A percentile compares a stretch with the other conserved stretches of the same genome.
Conservation (phyloP, 1,140 invertebrate species). For the Papilio dardanus region DNA sequence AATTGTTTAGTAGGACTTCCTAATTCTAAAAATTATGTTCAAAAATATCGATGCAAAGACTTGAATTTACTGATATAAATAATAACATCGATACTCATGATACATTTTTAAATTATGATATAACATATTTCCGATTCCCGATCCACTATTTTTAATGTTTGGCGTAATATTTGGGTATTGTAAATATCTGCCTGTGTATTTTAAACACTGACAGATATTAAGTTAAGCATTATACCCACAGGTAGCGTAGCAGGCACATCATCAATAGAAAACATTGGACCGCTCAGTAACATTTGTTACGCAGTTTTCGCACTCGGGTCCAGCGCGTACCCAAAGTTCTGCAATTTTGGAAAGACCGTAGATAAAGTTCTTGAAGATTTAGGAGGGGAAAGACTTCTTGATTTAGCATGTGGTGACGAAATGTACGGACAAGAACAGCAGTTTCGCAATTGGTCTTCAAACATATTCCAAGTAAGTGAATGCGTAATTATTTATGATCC, state of each 20-base stretch:
- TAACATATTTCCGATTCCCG: too few relatives aligned
- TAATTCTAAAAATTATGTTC: too few relatives aligned
- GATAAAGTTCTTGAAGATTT: constrained; percentile 95
- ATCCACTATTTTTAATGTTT: too few relatives aligned
- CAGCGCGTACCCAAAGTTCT: constrained; percentile 98
- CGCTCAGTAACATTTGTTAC: constrained; percentile 94
- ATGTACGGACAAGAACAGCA: constrained; percentile 97
- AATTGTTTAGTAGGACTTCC: too few relatives aligned
- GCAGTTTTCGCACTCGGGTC: constrained; percentile 97
- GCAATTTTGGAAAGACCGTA: constrained; percentile 96
- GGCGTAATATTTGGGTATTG: too few relatives aligned
- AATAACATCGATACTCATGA: too few relatives aligned
- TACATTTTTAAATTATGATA: too few relatives aligned
- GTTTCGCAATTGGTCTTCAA: constrained; percentile 94
- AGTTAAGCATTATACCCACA: constrained; percentile 43
- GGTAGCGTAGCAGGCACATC: constrained; percentile 84
- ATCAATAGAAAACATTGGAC: constrained; percentile 92
- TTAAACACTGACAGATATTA: too few relatives aligned
- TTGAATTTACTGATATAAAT: too few relatives aligned
- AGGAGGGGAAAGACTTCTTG: constrained; percentile 92
- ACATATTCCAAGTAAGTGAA: constrained; percentile 92
- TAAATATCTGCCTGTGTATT: too few relatives aligned
- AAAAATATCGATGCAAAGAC: too few relatives aligned
- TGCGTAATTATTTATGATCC: too few relatives aligned
- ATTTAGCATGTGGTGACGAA: constrained; percentile 94